Percentiles rank a stretch among this genome's conserved stretches.
These are phyloP conservation scores for Anorthoa munda DNA, from an alignment of 2,888 invertebrate genomes.

Conservation along the genomic window DNA sequence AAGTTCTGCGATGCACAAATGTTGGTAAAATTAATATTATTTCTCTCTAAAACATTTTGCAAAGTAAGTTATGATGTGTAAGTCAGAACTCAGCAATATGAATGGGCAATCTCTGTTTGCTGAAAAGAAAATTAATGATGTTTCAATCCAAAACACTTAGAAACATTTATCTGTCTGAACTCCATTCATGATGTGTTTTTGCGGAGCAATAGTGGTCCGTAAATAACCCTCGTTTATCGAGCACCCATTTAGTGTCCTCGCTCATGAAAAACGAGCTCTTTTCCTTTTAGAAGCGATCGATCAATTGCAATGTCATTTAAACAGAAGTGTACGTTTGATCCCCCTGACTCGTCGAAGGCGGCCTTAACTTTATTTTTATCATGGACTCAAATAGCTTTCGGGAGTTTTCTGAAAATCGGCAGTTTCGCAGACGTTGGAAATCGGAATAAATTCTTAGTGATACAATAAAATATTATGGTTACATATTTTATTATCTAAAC, in stretches of 20 bases:
- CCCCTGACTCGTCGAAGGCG: constrained; percentile 73
- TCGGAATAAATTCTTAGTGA: neutral
- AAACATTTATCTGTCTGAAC: constrained; percentile 81
- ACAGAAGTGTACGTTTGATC: constrained; percentile 78
- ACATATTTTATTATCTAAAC: too few relatives aligned
- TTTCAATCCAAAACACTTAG: constrained; percentile 80
- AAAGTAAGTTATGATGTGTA: constrained; percentile 51
- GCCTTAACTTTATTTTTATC: constrained; percentile 46
- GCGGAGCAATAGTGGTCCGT: constrained; percentile 76
- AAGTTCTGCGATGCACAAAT: constrained; percentile 20
- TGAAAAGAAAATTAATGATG: constrained; percentile 83
- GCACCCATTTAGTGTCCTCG: constrained; percentile 84
- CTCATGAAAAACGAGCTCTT: constrained; percentile 86
- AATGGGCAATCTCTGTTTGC: constrained; percentile 63
- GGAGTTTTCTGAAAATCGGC: neutral
- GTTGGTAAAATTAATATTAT: constrained; percentile 28
- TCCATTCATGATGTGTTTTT: constrained; percentile 82
- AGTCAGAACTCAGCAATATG: constrained; percentile 53
- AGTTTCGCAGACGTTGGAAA: neutral
- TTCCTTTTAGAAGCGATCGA: constrained; percentile 81
- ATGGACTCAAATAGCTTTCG: constrained; percentile 21
- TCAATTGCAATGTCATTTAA: constrained; percentile 86
- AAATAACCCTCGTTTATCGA: constrained; percentile 84
- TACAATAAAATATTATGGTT: neutral
- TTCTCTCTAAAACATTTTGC: constrained; percentile 20